Evolutionary conservation across 2,888 invertebrate species (phyloP), one percentile per base, ranked within the genome.

Genomic region (Dryadula phaetusa): DNA sequence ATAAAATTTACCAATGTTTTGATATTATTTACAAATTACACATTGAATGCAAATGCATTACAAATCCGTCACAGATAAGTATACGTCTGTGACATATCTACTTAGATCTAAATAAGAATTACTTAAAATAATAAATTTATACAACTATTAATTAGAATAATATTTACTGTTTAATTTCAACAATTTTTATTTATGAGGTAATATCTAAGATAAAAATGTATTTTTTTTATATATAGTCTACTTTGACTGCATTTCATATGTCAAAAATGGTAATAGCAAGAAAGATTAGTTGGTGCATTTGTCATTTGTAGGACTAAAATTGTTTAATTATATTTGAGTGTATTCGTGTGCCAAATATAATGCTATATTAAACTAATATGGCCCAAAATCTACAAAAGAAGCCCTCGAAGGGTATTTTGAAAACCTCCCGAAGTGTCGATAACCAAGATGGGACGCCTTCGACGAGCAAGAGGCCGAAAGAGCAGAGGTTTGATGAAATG

Each of bases 401-500:
- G 85, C 97, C 97, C 77, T 94, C 95, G 12, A 97, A 98, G 93
- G 97, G 98, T 77, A 99, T 99, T 84, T 93, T 99, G 70, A 99
- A 98, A 91, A 96, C 97, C 70, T 97, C 98, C 10, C 96, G 97
- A 76, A 98, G 98, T 93, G 96, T 98, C 84, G 98, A 98, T 87
- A 95, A 95, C 70, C 95, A 90, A 64, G 92, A 91, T 66, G 86
- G 87, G 61, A 81, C 84, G 61, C 85, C 92, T 62, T 89, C 91
- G 7, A 87, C 92, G 10, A 92, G 92, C 74, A 90, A 90, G 74
- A 85, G 91, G 70, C 73, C 87, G 67, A 95, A 95, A 81, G 94
- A 94, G 83, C 94, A 98, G 82, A 97, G 98, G 94, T 98, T 98
- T 93, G 99, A 99, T 89, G 99, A 99, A 93, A 97, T 99, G 95